These are phyloP conservation scores for Limnephilus auricula DNA, from an alignment of 2,888 invertebrate genomes.

Conservation along the genomic window DNA sequence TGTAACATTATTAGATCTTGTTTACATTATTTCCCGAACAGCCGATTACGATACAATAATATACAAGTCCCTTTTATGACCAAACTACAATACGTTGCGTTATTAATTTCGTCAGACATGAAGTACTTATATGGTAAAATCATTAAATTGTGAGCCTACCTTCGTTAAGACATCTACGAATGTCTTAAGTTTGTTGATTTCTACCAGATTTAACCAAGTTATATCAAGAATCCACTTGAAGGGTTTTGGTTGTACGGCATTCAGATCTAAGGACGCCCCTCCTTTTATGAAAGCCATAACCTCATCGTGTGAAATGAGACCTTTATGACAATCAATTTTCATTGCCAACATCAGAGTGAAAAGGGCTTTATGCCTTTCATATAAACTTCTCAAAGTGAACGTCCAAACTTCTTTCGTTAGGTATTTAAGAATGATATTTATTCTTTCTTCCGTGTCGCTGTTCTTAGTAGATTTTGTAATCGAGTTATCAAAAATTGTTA, in stretches of 20 bases:
- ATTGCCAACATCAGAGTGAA: constrained; percentile 96
- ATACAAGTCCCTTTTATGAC: neutral
- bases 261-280: constrained; percentile 94
- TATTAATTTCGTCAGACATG: neutral
- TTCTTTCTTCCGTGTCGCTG: constrained; percentile 89
- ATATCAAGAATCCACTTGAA: constrained; percentile 97
- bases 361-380: constrained; percentile 94
- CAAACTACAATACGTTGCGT: neutral
- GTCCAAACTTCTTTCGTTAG: constrained; percentile 95
- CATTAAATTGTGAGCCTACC: constrained; percentile 73
- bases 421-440: constrained; percentile 91
- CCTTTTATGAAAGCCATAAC: constrained; percentile 98
- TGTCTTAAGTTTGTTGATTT: constrained; percentile 89
- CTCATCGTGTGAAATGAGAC: constrained; percentile 90
- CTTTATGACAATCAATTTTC: constrained; percentile 94
- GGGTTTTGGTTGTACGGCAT: constrained; percentile 94
- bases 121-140: neutral
- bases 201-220: constrained; percentile 97
- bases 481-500: constrained; percentile 94
- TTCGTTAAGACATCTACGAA: constrained; percentile 89
- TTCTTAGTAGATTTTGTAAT: constrained; percentile 94
- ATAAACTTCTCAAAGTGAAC: constrained; percentile 94
- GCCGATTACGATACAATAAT: no score
- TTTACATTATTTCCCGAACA: neutral
- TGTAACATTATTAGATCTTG: neutral